Evolutionary conservation across 2,113 vertebrate genomes (phyloP).

Genomic region (Heterochromis multidens): DNA sequence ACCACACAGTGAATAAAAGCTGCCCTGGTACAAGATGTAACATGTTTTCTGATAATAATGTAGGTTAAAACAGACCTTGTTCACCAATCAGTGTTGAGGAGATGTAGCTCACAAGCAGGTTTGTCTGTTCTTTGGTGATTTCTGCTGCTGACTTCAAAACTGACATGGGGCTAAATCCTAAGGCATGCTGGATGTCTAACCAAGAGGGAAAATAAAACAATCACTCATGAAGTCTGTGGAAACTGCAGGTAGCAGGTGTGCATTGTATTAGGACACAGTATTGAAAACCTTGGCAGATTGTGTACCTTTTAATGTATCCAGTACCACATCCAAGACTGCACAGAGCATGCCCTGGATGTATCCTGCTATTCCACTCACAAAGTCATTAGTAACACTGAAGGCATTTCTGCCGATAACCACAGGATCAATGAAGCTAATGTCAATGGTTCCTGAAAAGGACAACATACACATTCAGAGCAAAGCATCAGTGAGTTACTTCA

Average conservation of each 20-base stretch:
- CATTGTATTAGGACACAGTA: background rate
- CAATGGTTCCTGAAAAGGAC: constrained; percentile 44
- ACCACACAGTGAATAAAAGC: background rate
- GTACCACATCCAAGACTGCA: constrained; percentile 30
- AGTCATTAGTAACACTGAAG: constrained; percentile 46
- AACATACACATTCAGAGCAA: background rate
- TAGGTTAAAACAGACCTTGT: constrained; percentile 49
- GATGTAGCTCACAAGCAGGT: constrained; percentile 42
- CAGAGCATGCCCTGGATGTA: constrained; percentile 41
- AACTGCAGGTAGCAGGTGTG: background rate
- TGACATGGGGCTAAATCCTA: constrained; percentile 62
- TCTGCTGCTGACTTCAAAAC: constrained; percentile 52
- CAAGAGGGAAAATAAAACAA: background rate
- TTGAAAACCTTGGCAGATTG: background rate
- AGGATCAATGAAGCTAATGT: constrained; percentile 58
- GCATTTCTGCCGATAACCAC: constrained; percentile 51
- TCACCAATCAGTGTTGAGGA: constrained; percentile 43
- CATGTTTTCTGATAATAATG: background rate
- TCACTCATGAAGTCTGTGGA: background rate
- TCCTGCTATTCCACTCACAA: constrained; percentile 38
- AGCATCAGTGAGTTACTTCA: background rate
- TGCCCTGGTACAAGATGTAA: background rate
- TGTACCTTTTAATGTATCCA: constrained; percentile 50
- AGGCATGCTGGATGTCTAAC: constrained; percentile 47
- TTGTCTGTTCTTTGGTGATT: constrained; percentile 59